Evolutionary conservation across 1,140 invertebrate species (phyloP).

Genomic region (Myzus persicae): DNA sequence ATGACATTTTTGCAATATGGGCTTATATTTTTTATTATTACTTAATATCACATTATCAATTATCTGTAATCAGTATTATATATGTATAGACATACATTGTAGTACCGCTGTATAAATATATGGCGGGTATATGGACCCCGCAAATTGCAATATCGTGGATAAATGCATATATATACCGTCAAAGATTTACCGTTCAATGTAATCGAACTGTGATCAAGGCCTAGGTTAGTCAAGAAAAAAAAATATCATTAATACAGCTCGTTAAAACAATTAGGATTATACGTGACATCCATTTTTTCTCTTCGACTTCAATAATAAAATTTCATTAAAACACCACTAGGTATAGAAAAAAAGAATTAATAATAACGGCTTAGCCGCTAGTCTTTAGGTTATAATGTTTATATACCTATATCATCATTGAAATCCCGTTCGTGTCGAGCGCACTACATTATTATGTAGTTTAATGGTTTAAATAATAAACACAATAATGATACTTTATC

Average conservation of each 20-base stretch:
- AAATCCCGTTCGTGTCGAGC: background rate
- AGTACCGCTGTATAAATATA: background rate
- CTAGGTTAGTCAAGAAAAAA: background rate
- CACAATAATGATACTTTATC: background rate
- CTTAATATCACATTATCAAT: background rate
- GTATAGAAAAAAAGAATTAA: background rate
- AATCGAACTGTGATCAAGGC: background rate
- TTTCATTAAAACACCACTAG: background rate
- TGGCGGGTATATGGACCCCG: background rate
- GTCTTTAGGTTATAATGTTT: background rate
- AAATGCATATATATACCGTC: background rate
- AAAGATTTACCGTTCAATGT: background rate
- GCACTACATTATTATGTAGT: conserved; percentile 1
- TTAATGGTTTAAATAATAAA: background rate
- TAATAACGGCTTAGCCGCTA: background rate
- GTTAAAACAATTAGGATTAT: conserved; percentile 17
- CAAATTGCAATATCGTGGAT: background rate
- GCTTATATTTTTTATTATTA: background rate
- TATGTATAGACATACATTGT: background rate
- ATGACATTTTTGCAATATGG: background rate
- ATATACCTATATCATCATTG: background rate
- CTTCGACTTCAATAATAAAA: background rate
- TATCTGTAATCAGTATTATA: background rate
- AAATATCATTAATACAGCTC: background rate
- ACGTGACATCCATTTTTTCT: background rate